These are phyloP conservation scores for Platycnemis pennipes DNA, from an alignment of 2,888 invertebrate species.

Conservation along the genomic window DNA sequence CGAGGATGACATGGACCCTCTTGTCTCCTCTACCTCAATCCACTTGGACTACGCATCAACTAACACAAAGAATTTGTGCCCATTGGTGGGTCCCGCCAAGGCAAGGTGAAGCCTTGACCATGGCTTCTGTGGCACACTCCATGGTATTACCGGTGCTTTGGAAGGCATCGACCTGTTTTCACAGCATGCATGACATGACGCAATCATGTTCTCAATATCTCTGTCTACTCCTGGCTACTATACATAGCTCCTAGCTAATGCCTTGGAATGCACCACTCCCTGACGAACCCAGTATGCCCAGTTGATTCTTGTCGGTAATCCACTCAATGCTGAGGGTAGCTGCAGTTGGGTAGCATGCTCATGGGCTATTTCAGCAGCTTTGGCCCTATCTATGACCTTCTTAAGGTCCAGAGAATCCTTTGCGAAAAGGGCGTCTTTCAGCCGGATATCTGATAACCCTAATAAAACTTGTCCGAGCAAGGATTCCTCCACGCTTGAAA, in stretches of 20 bases:
- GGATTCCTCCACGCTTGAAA: neutral
- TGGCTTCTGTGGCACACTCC: constrained; percentile 3
- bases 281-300: neutral
- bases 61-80: neutral
- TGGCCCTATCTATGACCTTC: neutral
- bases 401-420: neutral
- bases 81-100: neutral
- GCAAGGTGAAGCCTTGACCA: constrained; percentile 18
- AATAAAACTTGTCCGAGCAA: neutral
- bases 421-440: too few relatives aligned
- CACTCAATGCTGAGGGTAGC: too few relatives aligned
- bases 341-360: neutral
- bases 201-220: neutral
- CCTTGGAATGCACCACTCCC: neutral
- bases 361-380: neutral
- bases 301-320: too few relatives aligned
- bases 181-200: neutral
- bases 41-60: constrained; percentile 11
- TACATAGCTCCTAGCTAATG: constrained; percentile 34
- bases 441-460: too few relatives aligned
- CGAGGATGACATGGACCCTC: neutral
- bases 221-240: constrained; percentile 17
- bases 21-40: constrained; percentile 47
- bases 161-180: neutral
- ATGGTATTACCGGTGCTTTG: neutral